These are phyloP conservation scores for Tapirus indicus DNA, from an alignment of 2,797 vertebrate species.

Conservation along the genomic window DNA sequence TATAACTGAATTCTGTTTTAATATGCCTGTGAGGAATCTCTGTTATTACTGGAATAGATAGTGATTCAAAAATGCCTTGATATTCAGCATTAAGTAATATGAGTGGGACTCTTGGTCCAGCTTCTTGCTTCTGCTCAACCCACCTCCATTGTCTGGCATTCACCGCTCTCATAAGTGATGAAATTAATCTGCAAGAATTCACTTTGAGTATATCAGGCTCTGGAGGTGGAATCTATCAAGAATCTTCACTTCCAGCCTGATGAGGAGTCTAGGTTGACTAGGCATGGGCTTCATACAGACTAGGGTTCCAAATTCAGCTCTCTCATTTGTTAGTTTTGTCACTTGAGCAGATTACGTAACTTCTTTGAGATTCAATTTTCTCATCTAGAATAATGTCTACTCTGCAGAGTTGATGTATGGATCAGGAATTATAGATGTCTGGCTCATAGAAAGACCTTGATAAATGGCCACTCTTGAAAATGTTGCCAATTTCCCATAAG, in stretches of 20 bases:
- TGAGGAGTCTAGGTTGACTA: background rate
- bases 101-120: background rate
- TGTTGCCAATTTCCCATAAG: background rate
- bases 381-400: background rate
- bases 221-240: background rate
- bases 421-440: background rate
- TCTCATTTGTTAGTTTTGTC: background rate
- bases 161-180: background rate
- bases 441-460: background rate
- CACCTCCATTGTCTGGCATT: background rate
- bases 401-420: background rate
- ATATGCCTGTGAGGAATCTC: background rate
- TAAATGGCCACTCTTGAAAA: background rate
- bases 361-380: background rate
- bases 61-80: background rate
- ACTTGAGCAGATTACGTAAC: background rate
- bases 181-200: background rate
- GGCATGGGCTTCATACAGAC: background rate
- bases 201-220: background rate
- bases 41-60: background rate
- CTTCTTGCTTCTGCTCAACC: background rate
- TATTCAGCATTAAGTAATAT: background rate
- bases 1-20: background rate
- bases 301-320: background rate
- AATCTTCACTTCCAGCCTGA: background rate